Base-by-base conservation (phyloP, 2,888 invertebrate species). In the Odontocolon sp. region DNA sequence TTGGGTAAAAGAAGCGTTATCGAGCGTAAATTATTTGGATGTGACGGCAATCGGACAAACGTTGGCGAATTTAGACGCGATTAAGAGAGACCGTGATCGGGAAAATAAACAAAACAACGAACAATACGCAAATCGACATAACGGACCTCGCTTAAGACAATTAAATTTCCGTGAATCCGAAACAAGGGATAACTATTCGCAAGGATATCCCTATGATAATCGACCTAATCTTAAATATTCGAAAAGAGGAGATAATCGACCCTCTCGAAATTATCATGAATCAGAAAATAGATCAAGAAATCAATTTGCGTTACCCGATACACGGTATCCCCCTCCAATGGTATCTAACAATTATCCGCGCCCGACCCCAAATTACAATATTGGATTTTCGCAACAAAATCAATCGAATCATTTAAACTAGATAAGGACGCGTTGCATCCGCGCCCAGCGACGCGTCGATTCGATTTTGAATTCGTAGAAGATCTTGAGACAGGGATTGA, bases 371-470 rank as follows among this genome's bases (percentile, higher is more conserved):
- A 66, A 52, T 11, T 40, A 38, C 33, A 33, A 16, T 8, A 31
- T 31, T 2, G 11, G 14, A 5, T 31, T 26, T 31, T 36, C 56
- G 56, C 23, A 33, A 33, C 23, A 40, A 21, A 45, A 11, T 40
- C 26, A 56, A 26, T 14, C 42, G 16, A 45, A 47, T 23, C 36
- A 11, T 71, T 74, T 78, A 74, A 78, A 78, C 78, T 59, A 14
- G 61, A 23, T 1, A 11, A 9, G 28, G 70, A 33, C 54, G 59
- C 78, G 73, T 21, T 69, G 64, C 31, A 47, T 40, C 42, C 9
- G 18, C 67, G 67, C 70, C 78, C 69, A 36, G 26, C 71, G 45
- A 23, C 71, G 78, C 21, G 42, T 67, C 71, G 56, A 23, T 4
- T 61, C 1, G 33, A 52, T 4, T 57, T 52, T 38, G 73, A 78